These are phyloP conservation scores for Panorpa germanica DNA, from an alignment of 2,888 invertebrate species.

Conservation along the genomic window DNA sequence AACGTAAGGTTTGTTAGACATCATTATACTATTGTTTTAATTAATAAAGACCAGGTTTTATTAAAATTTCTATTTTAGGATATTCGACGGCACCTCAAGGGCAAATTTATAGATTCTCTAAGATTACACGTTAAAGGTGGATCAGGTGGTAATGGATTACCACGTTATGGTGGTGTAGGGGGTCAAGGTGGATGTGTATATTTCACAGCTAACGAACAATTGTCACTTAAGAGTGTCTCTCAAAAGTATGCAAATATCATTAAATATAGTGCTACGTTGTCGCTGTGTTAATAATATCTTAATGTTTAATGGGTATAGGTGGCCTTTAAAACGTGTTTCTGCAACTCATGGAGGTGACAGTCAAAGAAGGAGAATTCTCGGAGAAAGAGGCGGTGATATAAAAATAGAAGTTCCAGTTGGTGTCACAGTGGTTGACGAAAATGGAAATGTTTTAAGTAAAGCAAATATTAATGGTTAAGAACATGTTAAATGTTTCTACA, in stretches of 20 bases:
- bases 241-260: constrained; percentile 14
- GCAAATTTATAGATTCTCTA: constrained; percentile 59
- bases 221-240: constrained; percentile 32
- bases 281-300: neutral
- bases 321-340: constrained; percentile 34
- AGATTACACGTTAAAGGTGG: constrained; percentile 68
- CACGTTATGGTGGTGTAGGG: constrained; percentile 74
- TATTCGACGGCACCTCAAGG: constrained; percentile 17
- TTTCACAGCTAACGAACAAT: constrained; percentile 41
- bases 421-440: constrained; percentile 49
- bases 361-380: constrained; percentile 50
- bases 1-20: too few relatives aligned
- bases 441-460: constrained; percentile 41
- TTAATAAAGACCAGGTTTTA: too few relatives aligned
- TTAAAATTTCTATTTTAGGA: too few relatives aligned
- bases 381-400: constrained; percentile 49
- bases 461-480: constrained; percentile 5
- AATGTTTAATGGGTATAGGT: constrained; percentile 15
- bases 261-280: constrained; percentile 2
- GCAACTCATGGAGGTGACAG: constrained; percentile 64
- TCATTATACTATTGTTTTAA: too few relatives aligned
- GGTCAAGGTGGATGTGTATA: constrained; percentile 82
- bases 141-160: constrained; percentile 52
- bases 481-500: constrained; percentile 3
- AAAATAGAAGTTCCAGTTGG: constrained; percentile 67